A percentile compares a stretch with the other conserved stretches of the same genome.
Conservation (phyloP, 2,888 invertebrate genomes). For the Oxyscelio sp. region DNA sequence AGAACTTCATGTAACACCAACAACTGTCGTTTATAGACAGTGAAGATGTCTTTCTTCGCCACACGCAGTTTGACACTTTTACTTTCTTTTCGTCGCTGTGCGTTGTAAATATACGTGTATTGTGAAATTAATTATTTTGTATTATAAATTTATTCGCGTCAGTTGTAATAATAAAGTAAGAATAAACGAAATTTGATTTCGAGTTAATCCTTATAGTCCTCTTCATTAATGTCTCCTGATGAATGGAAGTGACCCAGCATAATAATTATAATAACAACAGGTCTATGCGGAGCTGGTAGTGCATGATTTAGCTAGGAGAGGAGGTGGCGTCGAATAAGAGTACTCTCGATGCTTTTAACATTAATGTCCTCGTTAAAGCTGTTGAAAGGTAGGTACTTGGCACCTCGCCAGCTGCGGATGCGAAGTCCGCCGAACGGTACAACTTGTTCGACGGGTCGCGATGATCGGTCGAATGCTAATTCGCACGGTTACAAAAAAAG, state of each 20-base stretch:
- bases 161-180: slow-evolving; percentile 59
- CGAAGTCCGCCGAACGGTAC: slow-evolving; percentile 74
- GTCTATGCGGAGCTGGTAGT: slow-evolving; percentile 43
- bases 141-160: slow-evolving; percentile 66
- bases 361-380: slow-evolving; percentile 76
- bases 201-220: slow-evolving; percentile 38
- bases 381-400: slow-evolving; percentile 76
- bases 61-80: slow-evolving; percentile 65
- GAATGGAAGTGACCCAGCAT: slow-evolving; percentile 9
- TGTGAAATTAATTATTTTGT: slow-evolving; percentile 68
- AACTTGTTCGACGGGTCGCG: slow-evolving; percentile 79
- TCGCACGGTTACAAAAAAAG: slow-evolving; percentile 71
- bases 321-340: slow-evolving; percentile 60
- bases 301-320: slow-evolving; percentile 37
- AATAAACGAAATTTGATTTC: slow-evolving; percentile 67
- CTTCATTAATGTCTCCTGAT: slow-evolving; percentile 37
- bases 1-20: too few species aligned
- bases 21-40: slow-evolving; percentile 24
- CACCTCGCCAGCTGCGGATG: slow-evolving; percentile 69
- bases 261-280: slow-evolving; percentile 18
- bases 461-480: slow-evolving; percentile 80
- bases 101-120: slow-evolving; percentile 70
- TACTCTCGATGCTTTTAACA: slow-evolving; percentile 72
- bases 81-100: slow-evolving; percentile 48
- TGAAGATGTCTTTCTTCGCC: slow-evolving; percentile 14